Percentiles rank a stretch among this genome's conserved stretches.
Evolutionary conservation across 2,113 vertebrate genomes (phyloP).

Genomic region (Brachirus orientalis): DNA sequence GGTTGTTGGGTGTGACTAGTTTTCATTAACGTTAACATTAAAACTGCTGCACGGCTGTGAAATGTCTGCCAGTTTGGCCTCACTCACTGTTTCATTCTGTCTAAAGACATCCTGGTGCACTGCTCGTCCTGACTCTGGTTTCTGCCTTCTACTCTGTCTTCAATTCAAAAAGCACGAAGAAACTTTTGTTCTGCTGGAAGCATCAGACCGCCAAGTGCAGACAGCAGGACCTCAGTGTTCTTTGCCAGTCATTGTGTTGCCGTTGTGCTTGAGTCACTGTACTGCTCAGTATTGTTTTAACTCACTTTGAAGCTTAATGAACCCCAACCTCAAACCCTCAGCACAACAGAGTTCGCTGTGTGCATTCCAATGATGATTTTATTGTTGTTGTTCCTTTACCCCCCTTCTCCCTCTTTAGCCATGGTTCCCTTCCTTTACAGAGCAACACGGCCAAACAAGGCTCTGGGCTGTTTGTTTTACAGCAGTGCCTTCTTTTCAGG

Average conservation of each 20-base stretch:
- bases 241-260: conserved; percentile 37
- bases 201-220: conserved; percentile 30
- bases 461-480: conserved; percentile 58
- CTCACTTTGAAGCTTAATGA: conserved; percentile 36
- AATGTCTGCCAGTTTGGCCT: no score
- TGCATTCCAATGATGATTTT: conserved; percentile 16
- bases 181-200: conserved; percentile 4
- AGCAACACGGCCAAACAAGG: conserved; percentile 9
- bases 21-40: no score
- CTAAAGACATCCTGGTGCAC: no score
- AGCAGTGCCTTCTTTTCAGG: conserved; percentile 37
- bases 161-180: conserved; percentile 2
- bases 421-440: conserved; percentile 26
- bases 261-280: conserved; percentile 8
- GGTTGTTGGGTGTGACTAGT: no score
- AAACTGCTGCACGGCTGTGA: no score
- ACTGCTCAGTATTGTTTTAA: conserved; percentile 41
- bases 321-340: conserved; percentile 43
- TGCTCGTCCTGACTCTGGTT: not conserved
- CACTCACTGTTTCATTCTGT: no score
- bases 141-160: no score
- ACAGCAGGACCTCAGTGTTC: conserved; percentile 17
- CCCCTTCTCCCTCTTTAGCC: conserved; percentile 1
- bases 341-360: conserved; percentile 25
- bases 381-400: conserved; percentile 3